A percentile compares a stretch with the other conserved stretches of the same genome.
phyloP scores from a whole-genome alignment of 2,113 vertebrate genomes.

The Phasianus colchicus region DNA sequence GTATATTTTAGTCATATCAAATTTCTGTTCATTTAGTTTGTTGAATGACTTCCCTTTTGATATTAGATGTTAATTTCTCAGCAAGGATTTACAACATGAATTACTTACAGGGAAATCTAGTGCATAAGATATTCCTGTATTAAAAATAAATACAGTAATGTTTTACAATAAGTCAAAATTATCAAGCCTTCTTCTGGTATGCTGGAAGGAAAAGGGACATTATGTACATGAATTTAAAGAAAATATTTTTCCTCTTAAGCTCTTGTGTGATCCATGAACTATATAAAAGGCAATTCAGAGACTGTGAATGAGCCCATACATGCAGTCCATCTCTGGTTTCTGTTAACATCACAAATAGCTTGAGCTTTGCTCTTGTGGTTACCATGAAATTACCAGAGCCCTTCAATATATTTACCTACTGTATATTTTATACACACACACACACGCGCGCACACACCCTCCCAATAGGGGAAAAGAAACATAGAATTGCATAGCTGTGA shows the following conservation, averaged over 20 bases:
- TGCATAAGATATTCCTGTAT: slow-evolving; percentile 2
- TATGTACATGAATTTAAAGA: slow-evolving; percentile 71
- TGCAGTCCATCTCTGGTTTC: slow-evolving; percentile 74
- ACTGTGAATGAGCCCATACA: slow-evolving; percentile 74
- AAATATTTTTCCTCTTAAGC: slow-evolving; percentile 76
- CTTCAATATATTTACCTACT: slow-evolving; percentile 69
- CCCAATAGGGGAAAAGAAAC: background rate
- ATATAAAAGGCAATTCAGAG: slow-evolving; percentile 77
- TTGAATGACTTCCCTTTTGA: background rate
- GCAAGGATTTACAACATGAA: background rate
- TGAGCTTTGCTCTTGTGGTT: slow-evolving; percentile 76
- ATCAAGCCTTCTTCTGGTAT: slow-evolving; percentile 56
- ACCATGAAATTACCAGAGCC: slow-evolving; percentile 69
- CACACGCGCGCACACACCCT: background rate
- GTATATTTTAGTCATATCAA: background rate
- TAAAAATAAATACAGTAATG: slow-evolving; percentile 50
- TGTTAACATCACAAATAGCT: slow-evolving; percentile 76
- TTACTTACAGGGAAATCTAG: slow-evolving; percentile 9
- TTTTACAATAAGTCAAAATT: slow-evolving; percentile 69
- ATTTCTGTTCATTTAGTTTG: background rate
- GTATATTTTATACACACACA: slow-evolving; percentile 9
- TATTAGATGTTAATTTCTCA: background rate
- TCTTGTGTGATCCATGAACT: slow-evolving; percentile 69
- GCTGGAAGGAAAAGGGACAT: slow-evolving; percentile 57
- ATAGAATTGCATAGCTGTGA: slow-evolving; percentile 26